Evolutionary conservation across 2,888 invertebrate species (phyloP), one percentile per base, ranked within the genome.

Genomic region (Aphrophora alni): DNA sequence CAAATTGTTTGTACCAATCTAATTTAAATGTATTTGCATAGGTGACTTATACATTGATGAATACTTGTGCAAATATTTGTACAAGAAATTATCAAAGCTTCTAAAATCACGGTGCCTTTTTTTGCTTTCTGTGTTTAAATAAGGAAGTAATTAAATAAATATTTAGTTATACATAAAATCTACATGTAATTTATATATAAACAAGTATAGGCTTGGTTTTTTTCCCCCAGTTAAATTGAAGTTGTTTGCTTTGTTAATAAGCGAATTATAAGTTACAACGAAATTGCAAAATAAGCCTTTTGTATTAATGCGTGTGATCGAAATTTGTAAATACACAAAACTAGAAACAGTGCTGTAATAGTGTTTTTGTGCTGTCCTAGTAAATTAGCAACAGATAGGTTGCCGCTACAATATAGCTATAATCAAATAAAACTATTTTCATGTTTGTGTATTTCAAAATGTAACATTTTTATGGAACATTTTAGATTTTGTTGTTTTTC

Each of bases 81-180:
- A 28, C 68, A 25, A 38, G 74, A 79, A 77, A 78, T 72, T 74
- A 83, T 80, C 77, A 76, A 82, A 83, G 83, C 83, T 83, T 83
- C 82, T 83, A 83, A 83, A 81, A 82, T 82, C 76, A 77, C 72
- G 80, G 83, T 82, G 82, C 82, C 82, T 83, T 83, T 83, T 82
- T 80, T 59, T 59, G 68, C 71, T 81, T 70, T 77, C 77, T 80
- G 76, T 38, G 33, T 77, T 77, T 38, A 33, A 38, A 75, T 51
- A 75, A 44, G 26, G 26, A 74, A 38, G 25, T 26, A n/a, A 75
- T 44, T 7, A 38, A 25, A n/a, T 38, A 26, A 38, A 38, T 33
- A 38, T 74, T 44, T 24, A 27, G 59, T 59, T 59, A 14, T 14
- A n/a, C n/a, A n/a, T n/a, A n/a, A 44, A 14, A 14, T 21, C 3